Base-by-base conservation (phyloP, 2,113 vertebrate genomes). In the Carollia perspicillata region DNA sequence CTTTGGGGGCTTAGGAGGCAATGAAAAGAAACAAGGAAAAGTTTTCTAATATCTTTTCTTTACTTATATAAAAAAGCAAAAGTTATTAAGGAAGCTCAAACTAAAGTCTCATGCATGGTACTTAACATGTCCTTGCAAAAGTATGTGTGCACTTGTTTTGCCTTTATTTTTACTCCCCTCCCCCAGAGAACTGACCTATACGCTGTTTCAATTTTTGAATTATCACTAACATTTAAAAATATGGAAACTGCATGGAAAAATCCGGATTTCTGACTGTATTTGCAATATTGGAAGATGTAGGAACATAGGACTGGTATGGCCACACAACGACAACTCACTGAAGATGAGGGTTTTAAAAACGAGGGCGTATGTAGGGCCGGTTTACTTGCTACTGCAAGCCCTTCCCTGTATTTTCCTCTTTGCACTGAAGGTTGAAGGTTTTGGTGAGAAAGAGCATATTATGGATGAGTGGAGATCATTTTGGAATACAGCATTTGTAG, bases 291-390 rank as follows among this genome's bases (percentile, higher is more conserved):
- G 83, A 79, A 80, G 20, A 84, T 68, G 47, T 66, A 37, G 14
- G 5, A 69, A 55, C 0, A 12, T 4, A 65, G 22, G 16, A 7
- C 2, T 94, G n/a, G 20, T 44, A 10, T 55, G 55, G 13, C 3
- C 22, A 74, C 47, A 10, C 28, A 16, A 89, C 23, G 71, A 47
- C 5, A 74, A 35, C 14, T 84, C 66, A 49, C 13, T 53, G 49
- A 93, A 17, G 13, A 40, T 40, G 5, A 5, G 0, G 12, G 8
- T 14, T 33, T 13, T 71, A 66, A 49, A 44, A 28, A 22, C 22
- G 6, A 3, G 2, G 5, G 2, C 0, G 1, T 1, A 10, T 4
- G 20, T 8, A 35, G 13, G 0, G 40, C 30, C 17, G 42, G 28
- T n/a, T 72, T 37, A 87, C 8, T 8, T 20, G 26, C 11, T 4